Percentiles rank a stretch among this genome's conserved stretches.
Conservation (phyloP, 2,888 invertebrate species). For the Sicus ferrugineus region DNA sequence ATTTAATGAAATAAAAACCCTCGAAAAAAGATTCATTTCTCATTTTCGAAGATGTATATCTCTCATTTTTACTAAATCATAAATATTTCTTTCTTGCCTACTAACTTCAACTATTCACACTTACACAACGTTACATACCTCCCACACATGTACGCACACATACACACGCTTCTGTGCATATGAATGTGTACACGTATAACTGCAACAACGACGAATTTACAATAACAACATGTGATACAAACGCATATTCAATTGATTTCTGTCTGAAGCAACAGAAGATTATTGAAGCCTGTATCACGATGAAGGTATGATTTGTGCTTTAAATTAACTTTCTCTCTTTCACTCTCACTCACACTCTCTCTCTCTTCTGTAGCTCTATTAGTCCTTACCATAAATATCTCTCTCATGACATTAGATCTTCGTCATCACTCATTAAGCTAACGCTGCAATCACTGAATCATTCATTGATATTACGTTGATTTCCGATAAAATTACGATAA, state of each 20-base stretch:
- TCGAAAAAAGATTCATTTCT: no score
- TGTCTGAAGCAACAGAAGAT: constrained; percentile 80
- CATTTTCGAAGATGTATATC: no score
- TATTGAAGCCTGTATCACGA: constrained; percentile 92
- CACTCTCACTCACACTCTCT: no score
- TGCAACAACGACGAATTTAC: constrained; percentile 8
- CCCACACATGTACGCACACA: constrained; percentile 43
- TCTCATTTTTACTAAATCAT: constrained; percentile 48
- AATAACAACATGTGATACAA: constrained; percentile 54
- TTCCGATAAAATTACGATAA: no score
- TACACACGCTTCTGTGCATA: constrained; percentile 42
- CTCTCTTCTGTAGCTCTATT: constrained; percentile 13
- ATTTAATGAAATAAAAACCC: no score
- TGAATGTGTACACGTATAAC: constrained; percentile 36
- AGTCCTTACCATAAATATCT: constrained; percentile 9
- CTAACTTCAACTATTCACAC: constrained; percentile 34
- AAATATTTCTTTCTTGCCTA: constrained; percentile 44
- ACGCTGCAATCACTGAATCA: not conserved
- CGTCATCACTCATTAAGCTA: not conserved
- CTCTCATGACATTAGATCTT: no score
- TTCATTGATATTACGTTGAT: not conserved
- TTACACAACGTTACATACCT: constrained; percentile 38
- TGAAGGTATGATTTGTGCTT: constrained; percentile 75
- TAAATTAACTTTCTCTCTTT: constrained; percentile 28
- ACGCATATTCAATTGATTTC: constrained; percentile 53